Evolutionary conservation across 2,797 vertebrate species (phyloP).

Genomic region (Craterocephalus amniculus): DNA sequence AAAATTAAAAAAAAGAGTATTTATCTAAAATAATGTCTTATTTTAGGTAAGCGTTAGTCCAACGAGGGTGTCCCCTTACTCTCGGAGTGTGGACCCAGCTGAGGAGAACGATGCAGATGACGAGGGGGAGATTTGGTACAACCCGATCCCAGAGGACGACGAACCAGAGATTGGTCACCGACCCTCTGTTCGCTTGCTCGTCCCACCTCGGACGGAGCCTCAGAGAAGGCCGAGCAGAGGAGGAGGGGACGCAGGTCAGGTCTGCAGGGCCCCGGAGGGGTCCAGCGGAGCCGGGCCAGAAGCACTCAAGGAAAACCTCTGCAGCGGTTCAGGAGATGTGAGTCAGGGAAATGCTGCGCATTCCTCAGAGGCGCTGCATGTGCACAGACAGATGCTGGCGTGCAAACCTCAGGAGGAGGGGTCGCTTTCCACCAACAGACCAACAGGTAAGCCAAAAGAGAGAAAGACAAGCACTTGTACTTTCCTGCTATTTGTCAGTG

Average conservation of each 20-base stretch:
- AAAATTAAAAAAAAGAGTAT: not conserved
- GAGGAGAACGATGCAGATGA: slow-evolving; percentile 95
- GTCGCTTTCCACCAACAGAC: slow-evolving; percentile 69
- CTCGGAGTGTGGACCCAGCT: slow-evolving; percentile 74
- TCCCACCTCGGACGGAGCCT: slow-evolving; percentile 41
- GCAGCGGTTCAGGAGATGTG: slow-evolving; percentile 56
- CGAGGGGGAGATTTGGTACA: slow-evolving; percentile 99
- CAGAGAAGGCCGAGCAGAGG: slow-evolving; percentile 62
- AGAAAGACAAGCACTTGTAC: slow-evolving; percentile 11
- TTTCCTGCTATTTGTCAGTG: slow-evolving; percentile 9
- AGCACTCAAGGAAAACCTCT: slow-evolving; percentile 35
- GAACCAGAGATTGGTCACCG: slow-evolving; percentile 68
- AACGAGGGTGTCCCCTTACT: slow-evolving; percentile 29
- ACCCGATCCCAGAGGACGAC: slow-evolving; percentile 97
- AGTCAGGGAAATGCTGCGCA: slow-evolving; percentile 67
- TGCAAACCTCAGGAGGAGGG: slow-evolving; percentile 85
- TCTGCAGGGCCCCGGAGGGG: slow-evolving; percentile 21
- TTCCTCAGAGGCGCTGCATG: slow-evolving; percentile 80
- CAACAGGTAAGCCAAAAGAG: slow-evolving; percentile 82
- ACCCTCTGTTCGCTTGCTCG: slow-evolving; percentile 39
- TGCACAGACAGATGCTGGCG: slow-evolving; percentile 79
- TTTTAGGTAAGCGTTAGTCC: slow-evolving; percentile 51
- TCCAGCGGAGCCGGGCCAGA: slow-evolving; percentile 42
- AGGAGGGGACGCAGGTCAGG: slow-evolving; percentile 45
- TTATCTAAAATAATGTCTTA: not conserved